These are phyloP conservation scores for Drosophila murphyi DNA, from an alignment of 1,140 invertebrate genomes.

Conservation along the genomic window DNA sequence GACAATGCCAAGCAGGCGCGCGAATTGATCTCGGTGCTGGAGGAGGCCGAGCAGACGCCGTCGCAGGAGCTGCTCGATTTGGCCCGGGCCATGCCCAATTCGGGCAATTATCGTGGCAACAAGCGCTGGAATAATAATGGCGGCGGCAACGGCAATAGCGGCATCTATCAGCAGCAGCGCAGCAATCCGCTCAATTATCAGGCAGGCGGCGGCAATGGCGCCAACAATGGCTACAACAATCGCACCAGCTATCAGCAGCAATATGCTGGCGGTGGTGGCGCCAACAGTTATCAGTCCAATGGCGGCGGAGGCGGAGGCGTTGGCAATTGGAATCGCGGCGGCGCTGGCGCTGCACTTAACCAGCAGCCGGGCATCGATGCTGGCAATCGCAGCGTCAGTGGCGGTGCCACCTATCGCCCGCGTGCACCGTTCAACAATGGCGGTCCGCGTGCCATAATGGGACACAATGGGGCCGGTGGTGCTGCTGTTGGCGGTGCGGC, in stretches of 20 bases:
- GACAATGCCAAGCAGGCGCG: slow-evolving; percentile 95
- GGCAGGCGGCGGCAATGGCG: slow-evolving; percentile 54
- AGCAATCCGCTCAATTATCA: slow-evolving; percentile 80
- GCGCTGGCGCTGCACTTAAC: slow-evolving; percentile 36
- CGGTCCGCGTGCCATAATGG: slow-evolving; percentile 73
- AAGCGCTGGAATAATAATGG: slow-evolving; percentile 78
- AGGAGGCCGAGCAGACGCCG: slow-evolving; percentile 96
- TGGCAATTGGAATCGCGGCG: slow-evolving; percentile 59
- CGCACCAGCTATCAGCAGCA: slow-evolving; percentile 61
- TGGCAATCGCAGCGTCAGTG: slow-evolving; percentile 43
- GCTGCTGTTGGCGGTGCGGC: slow-evolving; percentile 45
- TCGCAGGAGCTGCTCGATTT: slow-evolving; percentile 89
- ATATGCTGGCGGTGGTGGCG: slow-evolving; percentile 72
- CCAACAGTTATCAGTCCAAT: slow-evolving; percentile 68
- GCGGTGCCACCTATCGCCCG: slow-evolving; percentile 68
- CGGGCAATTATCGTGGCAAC: slow-evolving; percentile 65
- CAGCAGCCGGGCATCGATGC: slow-evolving; percentile 54
- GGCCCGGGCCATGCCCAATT: slow-evolving; percentile 84
- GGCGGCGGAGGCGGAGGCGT: slow-evolving; percentile 47
- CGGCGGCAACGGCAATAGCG: slow-evolving; percentile 27
- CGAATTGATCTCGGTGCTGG: slow-evolving; percentile 94
- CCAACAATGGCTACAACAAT: slow-evolving; percentile 64
- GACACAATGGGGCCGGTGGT: slow-evolving; percentile 60
- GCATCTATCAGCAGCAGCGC: slow-evolving; percentile 77
- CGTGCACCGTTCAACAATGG: slow-evolving; percentile 77